A percentile compares a stretch with the other conserved stretches of the same genome.
Conservation (phyloP, 2,888 invertebrate genomes). For the Leptinotarsa rubiginosa region DNA sequence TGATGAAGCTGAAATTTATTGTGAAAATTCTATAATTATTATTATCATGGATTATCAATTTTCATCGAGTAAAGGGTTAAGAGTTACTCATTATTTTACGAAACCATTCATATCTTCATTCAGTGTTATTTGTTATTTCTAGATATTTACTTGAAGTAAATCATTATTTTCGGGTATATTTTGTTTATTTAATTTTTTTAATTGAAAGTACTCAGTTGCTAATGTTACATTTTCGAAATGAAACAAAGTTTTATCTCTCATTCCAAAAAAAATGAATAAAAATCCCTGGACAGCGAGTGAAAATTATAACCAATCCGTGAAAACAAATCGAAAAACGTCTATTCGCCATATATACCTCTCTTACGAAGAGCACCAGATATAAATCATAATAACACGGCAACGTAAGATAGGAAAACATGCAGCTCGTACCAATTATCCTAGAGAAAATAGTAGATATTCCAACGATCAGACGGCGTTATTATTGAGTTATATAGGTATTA, state of each 20-base stretch:
- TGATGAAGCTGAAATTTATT: too few species aligned
- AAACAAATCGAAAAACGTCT: conserved; percentile 43
- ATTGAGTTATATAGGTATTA: conserved; percentile 53
- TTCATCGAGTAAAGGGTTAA: too few species aligned
- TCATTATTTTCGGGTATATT: neutral
- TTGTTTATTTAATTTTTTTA: neutral
- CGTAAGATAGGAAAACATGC: conserved; percentile 45
- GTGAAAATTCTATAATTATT: too few species aligned
- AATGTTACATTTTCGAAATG: neutral
- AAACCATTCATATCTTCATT: too few species aligned
- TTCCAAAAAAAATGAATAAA: conserved; percentile 30
- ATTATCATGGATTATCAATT: too few species aligned
- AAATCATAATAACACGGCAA: conserved; percentile 47
- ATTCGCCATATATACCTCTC: conserved; percentile 27
- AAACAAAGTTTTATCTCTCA: neutral
- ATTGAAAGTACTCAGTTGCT: neutral
- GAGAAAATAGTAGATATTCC: conserved; percentile 37
- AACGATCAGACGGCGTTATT: conserved; percentile 51
- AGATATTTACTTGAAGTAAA: neutral
- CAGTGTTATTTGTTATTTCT: too few species aligned
- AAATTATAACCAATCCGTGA: conserved; percentile 41
- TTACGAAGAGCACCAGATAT: conserved; percentile 27
- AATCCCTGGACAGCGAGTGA: conserved; percentile 39
- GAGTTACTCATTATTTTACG: too few species aligned
- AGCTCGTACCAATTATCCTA: conserved; percentile 48